phyloP scores from a whole-genome alignment of 2,113 vertebrate species.

The Taxidea taxus region DNA sequence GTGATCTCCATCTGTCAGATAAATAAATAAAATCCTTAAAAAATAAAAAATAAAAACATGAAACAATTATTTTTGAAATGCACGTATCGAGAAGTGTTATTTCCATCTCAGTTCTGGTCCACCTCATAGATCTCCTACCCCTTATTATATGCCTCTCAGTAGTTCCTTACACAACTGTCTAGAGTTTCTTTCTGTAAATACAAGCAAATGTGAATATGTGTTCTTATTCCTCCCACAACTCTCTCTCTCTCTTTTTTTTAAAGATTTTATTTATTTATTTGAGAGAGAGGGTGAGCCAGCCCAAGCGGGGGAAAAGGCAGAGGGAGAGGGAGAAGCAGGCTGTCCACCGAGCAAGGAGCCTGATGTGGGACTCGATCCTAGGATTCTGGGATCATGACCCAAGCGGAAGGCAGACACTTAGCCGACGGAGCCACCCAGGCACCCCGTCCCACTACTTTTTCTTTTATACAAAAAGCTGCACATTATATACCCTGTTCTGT shows the following conservation, averaged over 20 bases:
- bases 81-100: neutral
- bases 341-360: too few relatives aligned
- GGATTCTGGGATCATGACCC: too few relatives aligned
- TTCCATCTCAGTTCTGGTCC: neutral
- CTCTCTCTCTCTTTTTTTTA: neutral
- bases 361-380: too few relatives aligned
- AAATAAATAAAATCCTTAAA: too few relatives aligned
- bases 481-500: neutral
- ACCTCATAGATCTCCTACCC: neutral
- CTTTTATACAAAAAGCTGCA: neutral
- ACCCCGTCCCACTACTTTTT: neutral
- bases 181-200: conserved; percentile 18
- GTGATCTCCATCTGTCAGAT: too few relatives aligned
- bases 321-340: neutral
- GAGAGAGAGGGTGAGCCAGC: neutral
- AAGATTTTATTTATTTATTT: neutral
- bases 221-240: neutral
- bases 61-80: neutral
- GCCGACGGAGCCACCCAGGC: neutral
- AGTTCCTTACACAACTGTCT: neutral
- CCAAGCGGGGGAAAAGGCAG: neutral
- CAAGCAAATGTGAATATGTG: neutral
- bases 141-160: neutral
- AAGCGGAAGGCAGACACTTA: neutral
- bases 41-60: neutral